phyloP scores from a whole-genome alignment of 2,113 vertebrate genomes.

The Tursiops truncatus region DNA sequence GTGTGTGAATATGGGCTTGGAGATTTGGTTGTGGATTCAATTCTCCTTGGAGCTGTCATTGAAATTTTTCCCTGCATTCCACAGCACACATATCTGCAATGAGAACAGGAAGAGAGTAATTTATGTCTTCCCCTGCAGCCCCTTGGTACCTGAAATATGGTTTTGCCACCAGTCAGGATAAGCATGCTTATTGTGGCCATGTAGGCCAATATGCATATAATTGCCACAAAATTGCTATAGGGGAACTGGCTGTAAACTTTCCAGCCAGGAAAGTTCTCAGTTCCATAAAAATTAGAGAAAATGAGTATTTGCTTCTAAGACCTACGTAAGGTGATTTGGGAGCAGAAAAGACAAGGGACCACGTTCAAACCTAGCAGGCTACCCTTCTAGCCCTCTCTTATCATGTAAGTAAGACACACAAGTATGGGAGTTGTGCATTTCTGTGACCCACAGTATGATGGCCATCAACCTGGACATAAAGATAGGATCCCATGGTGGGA shows the following conservation, averaged over 20 bases:
- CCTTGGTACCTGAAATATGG: not conserved
- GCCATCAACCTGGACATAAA: not conserved
- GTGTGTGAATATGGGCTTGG: not conserved
- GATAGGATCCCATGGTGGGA: not conserved
- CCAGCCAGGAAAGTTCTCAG: not conserved
- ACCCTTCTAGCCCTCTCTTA: not conserved
- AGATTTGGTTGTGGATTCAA: not conserved
- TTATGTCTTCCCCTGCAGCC: not conserved
- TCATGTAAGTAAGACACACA: not conserved
- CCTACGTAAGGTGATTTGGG: not conserved
- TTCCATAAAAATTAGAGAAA: not conserved
- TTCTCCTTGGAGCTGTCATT: not conserved
- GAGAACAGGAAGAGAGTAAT: not conserved
- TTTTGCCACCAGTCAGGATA: not conserved
- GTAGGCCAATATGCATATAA: not conserved
- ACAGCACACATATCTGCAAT: not conserved
- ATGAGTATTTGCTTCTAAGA: not conserved
- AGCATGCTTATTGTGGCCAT: not conserved
- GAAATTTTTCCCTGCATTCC: not conserved
- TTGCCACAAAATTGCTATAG: not conserved
- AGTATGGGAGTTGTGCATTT: not conserved
- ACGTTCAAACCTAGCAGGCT: not conserved
- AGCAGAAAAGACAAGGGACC: not conserved
- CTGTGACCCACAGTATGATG: not conserved
- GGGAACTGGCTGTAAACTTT: not conserved